Conservation (phyloP, 1,140 invertebrate genomes). For the Laupala kohalensis region DNA sequence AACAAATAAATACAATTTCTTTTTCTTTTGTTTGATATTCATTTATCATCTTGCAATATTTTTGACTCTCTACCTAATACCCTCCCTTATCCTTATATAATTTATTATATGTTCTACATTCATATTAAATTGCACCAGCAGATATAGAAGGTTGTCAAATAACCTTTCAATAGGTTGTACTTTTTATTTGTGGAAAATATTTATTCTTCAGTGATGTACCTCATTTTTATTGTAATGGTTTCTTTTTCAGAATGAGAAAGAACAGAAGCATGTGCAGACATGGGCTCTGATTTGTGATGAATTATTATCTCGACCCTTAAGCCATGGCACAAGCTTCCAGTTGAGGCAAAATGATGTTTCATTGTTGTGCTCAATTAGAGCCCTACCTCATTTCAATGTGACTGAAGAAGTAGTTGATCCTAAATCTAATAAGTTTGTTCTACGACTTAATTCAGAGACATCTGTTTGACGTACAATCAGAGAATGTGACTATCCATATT, state of each 20-base stretch:
- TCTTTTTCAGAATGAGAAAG: conserved; percentile 54
- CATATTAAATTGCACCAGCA: too few relatives aligned
- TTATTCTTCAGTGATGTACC: too few relatives aligned
- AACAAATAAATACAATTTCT: too few relatives aligned
- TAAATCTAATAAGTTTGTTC: conserved; percentile 88
- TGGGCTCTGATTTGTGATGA: conserved; percentile 91
- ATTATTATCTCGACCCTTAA: conserved; percentile 68
- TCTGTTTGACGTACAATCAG: conserved; percentile 57
- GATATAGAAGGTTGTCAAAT: too few relatives aligned
- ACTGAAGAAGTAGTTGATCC: conserved; percentile 92
- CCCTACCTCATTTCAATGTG: conserved; percentile 83
- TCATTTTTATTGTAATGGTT: conserved; percentile 2
- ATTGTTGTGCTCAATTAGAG: conserved; percentile 69
- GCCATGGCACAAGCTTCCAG: conserved; percentile 74
- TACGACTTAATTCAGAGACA: conserved; percentile 89
- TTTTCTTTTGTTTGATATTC: too few relatives aligned
- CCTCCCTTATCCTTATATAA: too few relatives aligned
- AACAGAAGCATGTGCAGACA: conserved; percentile 59
- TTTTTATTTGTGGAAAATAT: too few relatives aligned
- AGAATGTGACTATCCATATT: not conserved
- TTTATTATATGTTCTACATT: too few relatives aligned
- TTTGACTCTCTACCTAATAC: too few relatives aligned
- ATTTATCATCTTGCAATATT: too few relatives aligned
- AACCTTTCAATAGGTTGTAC: too few relatives aligned
- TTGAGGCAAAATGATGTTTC: conserved; percentile 87